Base-by-base conservation (phyloP, 2,113 vertebrate genomes). In the Axis porcinus region DNA sequence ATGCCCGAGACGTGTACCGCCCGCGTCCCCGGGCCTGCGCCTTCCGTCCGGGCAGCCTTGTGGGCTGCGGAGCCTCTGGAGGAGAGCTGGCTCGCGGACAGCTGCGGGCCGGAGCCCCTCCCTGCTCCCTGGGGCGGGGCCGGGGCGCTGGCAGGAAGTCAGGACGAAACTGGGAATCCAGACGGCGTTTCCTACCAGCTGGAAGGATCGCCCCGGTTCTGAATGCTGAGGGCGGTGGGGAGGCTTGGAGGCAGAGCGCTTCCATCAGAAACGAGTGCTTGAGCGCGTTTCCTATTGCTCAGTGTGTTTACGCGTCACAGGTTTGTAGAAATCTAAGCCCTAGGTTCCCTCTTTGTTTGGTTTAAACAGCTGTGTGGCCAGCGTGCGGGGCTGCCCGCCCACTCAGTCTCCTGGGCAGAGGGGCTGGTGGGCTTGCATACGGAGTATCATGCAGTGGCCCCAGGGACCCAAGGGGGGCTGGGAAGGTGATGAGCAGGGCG, bases 1-100 rank as follows among this genome's bases (percentile, higher is more conserved):
- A 4, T 2, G 12, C 52, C 36, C 0, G 0, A 25, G 4, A 10
- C 17, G 1, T 1, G 43, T 1, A 23, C 30, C 0, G 0, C 55
- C 55, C 2, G 19, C 2, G 25, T 6, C 21, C 23, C 6, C 0
- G 0, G 11, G 70, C 43, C 40, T 12, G 19, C 0, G 8, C 40
- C 1, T 15, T 16, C 21, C 0, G 8, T 1, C 43, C 0, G 6
- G 0, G 30, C 47, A 0, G 57, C 5, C 0, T 3, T 5, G 6
- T 27, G 1, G 1, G 58, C 89, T 0, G 15, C 11, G 0, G 1
- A 2, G 21, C 16, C 0, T 30, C 13, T 17, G 45, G 54, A 23
- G 9, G 45, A 17, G 55, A 27, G 28, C 45, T 36, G 23, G 12
- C 8, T 11, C 1, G 6, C 11, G 2, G 5, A 28, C 36, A 78